Percentiles rank a stretch among this genome's conserved stretches.
phyloP scores from a whole-genome alignment of 2,113 vertebrate genomes.

The Meles meles region DNA sequence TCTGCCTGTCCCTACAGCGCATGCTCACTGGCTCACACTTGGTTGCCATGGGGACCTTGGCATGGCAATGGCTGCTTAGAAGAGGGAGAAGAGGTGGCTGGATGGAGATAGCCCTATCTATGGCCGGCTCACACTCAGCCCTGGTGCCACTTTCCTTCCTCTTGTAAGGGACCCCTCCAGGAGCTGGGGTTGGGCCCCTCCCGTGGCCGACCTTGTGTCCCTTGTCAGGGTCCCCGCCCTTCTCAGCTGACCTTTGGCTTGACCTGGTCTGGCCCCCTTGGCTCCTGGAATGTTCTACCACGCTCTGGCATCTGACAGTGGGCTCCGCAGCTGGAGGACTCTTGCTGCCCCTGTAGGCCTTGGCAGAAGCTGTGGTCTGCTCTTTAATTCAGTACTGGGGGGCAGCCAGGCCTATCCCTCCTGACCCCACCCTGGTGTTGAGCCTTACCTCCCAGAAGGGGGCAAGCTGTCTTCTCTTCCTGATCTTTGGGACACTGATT shows the following conservation, averaged over 20 bases:
- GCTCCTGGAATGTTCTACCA: fast-evolving
- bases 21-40: slow-evolving; percentile 59
- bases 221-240: not conserved
- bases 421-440: not conserved
- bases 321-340: not conserved
- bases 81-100: not conserved
- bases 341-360: fast-evolving
- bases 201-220: not conserved
- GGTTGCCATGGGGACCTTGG: slow-evolving; percentile 51
- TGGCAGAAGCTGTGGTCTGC: not conserved
- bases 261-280: fast-evolving
- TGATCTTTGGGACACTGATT: no score
- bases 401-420: not conserved
- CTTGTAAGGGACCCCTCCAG: not conserved
- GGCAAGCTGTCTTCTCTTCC: not conserved
- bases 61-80: slow-evolving; percentile 63
- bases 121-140: not conserved
- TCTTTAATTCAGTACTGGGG: not conserved
- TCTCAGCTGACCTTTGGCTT: not conserved
- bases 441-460: not conserved
- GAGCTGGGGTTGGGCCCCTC: not conserved
- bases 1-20: not conserved
- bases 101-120: not conserved
- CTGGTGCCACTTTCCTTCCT: not conserved
- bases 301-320: not conserved